phyloP scores from a whole-genome alignment of 1,140 invertebrate species.

The Scaptomyza graminum region DNA sequence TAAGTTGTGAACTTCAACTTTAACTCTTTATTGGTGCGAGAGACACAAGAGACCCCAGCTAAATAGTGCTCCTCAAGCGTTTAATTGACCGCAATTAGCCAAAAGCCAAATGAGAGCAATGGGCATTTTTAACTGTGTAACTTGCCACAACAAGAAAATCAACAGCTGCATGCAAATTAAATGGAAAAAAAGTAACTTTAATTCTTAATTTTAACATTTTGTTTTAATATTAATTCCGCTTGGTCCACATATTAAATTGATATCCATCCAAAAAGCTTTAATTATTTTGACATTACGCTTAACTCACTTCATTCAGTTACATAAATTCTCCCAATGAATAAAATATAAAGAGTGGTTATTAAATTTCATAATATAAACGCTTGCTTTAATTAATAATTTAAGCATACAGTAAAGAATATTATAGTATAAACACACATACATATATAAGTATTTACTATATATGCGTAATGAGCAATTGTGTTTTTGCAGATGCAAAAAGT shows the following conservation, averaged over 20 bases:
- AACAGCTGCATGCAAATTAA: background rate
- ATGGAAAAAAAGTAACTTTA: too few relatives aligned
- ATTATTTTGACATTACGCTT: too few relatives aligned
- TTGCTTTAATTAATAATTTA: constrained; percentile 44
- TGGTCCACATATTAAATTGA: too few relatives aligned
- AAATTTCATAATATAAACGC: background rate
- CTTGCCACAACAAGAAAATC: too few relatives aligned
- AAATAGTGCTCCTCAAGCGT: constrained; percentile 26
- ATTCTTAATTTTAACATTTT: too few relatives aligned
- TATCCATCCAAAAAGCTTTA: too few relatives aligned
- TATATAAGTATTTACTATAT: constrained; percentile 27
- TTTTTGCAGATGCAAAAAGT: constrained; percentile 44
- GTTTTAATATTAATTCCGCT: too few relatives aligned
- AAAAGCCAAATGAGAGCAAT: constrained; percentile 50
- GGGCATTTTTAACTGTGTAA: constrained; percentile 28
- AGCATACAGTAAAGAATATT: too few relatives aligned
- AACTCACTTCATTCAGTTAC: background rate
- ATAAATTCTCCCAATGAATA: background rate
- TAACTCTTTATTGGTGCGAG: constrained; percentile 6
- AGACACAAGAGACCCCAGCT: constrained; percentile 33
- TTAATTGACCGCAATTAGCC: constrained; percentile 76
- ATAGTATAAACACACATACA: constrained; percentile 22
- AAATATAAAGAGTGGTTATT: background rate
- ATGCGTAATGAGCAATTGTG: constrained; percentile 51
- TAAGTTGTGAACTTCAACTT: constrained; percentile 21